Conservation (phyloP, 2,113 vertebrate species). For the Struthidea cinerea region DNA sequence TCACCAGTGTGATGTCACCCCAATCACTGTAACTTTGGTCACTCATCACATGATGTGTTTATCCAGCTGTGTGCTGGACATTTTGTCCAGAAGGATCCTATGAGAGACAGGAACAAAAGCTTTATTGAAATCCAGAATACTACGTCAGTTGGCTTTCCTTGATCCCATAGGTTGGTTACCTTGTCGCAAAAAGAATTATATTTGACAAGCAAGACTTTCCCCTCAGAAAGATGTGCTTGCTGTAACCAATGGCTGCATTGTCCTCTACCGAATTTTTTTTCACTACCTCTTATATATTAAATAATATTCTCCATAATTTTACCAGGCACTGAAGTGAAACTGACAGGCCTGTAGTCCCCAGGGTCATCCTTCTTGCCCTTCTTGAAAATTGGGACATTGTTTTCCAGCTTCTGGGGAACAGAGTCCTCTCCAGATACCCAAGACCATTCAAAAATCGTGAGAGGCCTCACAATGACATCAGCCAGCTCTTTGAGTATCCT, state of each 20-base stretch:
- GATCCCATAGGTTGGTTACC: not conserved
- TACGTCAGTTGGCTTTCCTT: not conserved
- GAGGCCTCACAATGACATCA: not conserved
- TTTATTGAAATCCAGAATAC: not conserved
- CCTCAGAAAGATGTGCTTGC: not conserved
- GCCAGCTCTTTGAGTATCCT: not conserved
- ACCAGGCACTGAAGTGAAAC: not conserved
- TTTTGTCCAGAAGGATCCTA: not conserved
- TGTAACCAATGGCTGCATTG: not conserved
- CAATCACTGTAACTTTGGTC: not conserved
- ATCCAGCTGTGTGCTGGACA: not conserved
- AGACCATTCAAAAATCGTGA: not conserved
- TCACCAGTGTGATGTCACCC: not conserved
- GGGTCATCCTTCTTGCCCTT: not conserved
- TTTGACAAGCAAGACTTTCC: not conserved
- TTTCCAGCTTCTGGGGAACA: not conserved
- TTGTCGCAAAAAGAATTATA: not conserved
- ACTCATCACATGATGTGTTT: not conserved
- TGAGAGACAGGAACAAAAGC: not conserved
- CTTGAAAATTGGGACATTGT: not conserved
- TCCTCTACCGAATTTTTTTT: not conserved
- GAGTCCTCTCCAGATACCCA: not conserved
- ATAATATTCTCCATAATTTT: not conserved
- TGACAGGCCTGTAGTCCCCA: not conserved
- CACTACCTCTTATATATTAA: not conserved